Base-by-base conservation (phyloP, 2,888 invertebrate genomes). In the Dascillus cervinus region DNA sequence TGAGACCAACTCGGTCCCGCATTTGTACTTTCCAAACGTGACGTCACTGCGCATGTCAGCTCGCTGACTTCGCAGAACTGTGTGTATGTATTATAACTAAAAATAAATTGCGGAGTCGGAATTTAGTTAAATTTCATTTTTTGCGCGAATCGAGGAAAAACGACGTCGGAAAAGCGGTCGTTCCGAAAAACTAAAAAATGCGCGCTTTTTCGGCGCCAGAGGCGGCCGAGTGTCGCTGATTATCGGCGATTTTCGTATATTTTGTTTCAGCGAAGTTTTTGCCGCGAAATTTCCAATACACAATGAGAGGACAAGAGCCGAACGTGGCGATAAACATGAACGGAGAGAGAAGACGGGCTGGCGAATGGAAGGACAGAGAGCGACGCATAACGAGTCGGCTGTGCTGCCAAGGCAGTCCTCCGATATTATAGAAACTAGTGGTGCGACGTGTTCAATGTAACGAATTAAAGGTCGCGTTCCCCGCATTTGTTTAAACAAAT, bases 281-380 rank as follows among this genome's bases (percentile, higher is more conserved):
- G 48, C 47, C 50, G 47, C 44, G 44, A 47, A 44, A n/a, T 46
- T 52, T 48, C 44, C 44, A 43, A 43, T 43, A 40, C 34, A 39
- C 36, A 34, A 32, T 30, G 26, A 29, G 29, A 26, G 32, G 29
- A 37, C 37, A 37, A n/a, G n/a, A n/a, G n/a, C n/a, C n/a, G n/a
- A n/a, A n/a, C n/a, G n/a, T 38, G 37, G 43, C 43, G 37, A 48
- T 50, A 50, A 50, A 49, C 52, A 50, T 40, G 42, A 49, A 45
- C 39, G 43, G 45, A 45, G 45, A 45, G 30, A 34, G 39, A 29
- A 27, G 39, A 39, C 32, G 30, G n/a, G 36, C 33, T 36, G 36
- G 36, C 26, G 39, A 39, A 31, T 24, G 39, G 34, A 31, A 30
- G 31, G 29, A 39, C 39, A 39, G 36, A 36, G 34, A 33, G 33